Evolutionary conservation across 2,797 vertebrate species (phyloP), one percentile per base, ranked within the genome.

Genomic region (Discoglossus pictus): DNA sequence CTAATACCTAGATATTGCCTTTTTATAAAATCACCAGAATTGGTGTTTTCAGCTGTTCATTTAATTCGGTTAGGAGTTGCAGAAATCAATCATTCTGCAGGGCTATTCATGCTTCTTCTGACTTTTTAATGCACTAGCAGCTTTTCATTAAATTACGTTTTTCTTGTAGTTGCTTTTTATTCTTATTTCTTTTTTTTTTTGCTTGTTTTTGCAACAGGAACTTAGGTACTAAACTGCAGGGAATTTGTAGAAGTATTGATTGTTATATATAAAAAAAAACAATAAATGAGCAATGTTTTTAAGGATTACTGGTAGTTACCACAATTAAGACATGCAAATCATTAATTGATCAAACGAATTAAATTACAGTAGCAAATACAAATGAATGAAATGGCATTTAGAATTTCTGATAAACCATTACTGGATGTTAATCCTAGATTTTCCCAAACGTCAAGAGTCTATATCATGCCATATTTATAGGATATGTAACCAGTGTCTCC

Each of bases 31-130:
- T 36, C 48, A 53, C 15, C 35, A 31, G 38, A 56, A 27, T 20
- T 56, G 23, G 42, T 61, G 23, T 46, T 63, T 70, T 70, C 17
- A 50, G 43, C 42, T 63, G 52, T 56, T 71, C 52, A 43, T 56
- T 63, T 50, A 52, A 55, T 64, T 51, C 44, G 63, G 43, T 58
- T 42, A 56, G 52, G 43, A 50, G 52, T 18, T 36, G 17, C 44
- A 63, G 51, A 64, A 71, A 64, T 56, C 60, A 56, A 63, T 71
- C 60, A 64, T 64, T 58, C 68, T 71, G 68, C 36, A 59, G 46
- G 21, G 36, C 9, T 55, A 34, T 62, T 71, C 60, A 71, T 51
- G 44, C 52, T 58, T 68, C 48, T 46, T 59, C 36, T 68, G 38
- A 53, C 56, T 61, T 61, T 68, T 68, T 61, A 68, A 68, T 61